Percentiles rank a stretch among this genome's conserved stretches.
These are phyloP conservation scores for Sebastes minor DNA, from an alignment of 2,797 vertebrate species.

Conservation along the genomic window DNA sequence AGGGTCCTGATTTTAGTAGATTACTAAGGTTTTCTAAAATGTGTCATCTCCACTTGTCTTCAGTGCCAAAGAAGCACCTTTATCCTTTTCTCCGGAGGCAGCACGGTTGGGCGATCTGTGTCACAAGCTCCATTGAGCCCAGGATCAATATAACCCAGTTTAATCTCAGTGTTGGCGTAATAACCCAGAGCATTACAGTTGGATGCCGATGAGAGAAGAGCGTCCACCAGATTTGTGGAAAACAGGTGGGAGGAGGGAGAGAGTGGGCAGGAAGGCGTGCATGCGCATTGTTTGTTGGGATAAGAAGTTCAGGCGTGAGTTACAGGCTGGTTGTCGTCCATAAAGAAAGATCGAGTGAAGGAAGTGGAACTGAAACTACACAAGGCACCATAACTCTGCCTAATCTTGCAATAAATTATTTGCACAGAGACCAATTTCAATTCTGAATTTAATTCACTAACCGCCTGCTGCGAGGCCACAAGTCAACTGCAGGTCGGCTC, in stretches of 20 bases:
- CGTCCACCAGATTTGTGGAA: constrained; percentile 1
- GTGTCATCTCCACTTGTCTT: constrained; percentile 10
- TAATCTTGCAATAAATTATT: constrained; percentile 9
- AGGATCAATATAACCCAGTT: constrained; percentile 59
- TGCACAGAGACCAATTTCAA: background rate
- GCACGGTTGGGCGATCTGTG: constrained; percentile 12
- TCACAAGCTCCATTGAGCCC: constrained; percentile 46
- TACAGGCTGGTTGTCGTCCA: background rate
- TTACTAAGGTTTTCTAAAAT: background rate
- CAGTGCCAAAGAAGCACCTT: background rate
- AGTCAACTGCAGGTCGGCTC: background rate
- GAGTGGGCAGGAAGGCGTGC: background rate
- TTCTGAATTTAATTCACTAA: background rate
- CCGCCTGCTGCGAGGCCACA: background rate
- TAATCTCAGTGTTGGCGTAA: constrained; percentile 53
- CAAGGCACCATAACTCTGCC: background rate
- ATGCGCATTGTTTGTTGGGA: constrained; percentile 10
- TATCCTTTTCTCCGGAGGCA: background rate
- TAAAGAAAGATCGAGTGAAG: background rate
- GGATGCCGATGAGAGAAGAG: constrained; percentile 22
- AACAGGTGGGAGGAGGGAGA: background rate
- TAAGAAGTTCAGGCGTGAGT: constrained; percentile 9
- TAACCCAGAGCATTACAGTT: constrained; percentile 42
- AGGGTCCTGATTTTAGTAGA: background rate
- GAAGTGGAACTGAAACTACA: background rate